Evolutionary conservation across 2,888 invertebrate species (phyloP), one percentile per base, ranked within the genome.

Genomic region (Acrocyrtus sp.): DNA sequence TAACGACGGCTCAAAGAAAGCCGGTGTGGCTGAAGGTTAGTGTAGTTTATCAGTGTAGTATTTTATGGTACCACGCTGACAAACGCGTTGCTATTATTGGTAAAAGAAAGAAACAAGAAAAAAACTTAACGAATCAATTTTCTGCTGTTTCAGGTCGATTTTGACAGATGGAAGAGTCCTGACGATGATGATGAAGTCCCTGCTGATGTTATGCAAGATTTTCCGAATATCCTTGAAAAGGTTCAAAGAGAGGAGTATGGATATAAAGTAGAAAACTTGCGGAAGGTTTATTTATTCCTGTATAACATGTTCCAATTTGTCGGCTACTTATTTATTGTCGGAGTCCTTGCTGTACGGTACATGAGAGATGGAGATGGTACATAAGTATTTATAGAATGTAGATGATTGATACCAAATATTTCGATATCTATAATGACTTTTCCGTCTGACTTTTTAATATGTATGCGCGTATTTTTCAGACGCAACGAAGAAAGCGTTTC

Each of bases 261-360:
- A 3, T 82, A 82, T 61, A 80, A 80, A 75, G 79, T 80, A 91
- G 84, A 92, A 91, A 83, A 80, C 51, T 86, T 90, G 48, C 91
- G 90, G 82, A 93, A 92, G 82, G 92, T 93, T 0, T 97, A 96
- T 84, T 86, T 97, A 74, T 88, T 93, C 53, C 85, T 95, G 63
- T 97, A 96, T 87, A 97, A 96, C 84, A 85, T 96, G 78, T 92
- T 92, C 83, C 96, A 96, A 88, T 93, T 93, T 83, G 88, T 95
- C 68, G 95, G 95, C 3, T 96, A 90, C 84, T 86, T 89, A 57
- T 96, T 94, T 82, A 87, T 96, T 3, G 83, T 93, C 21, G 83
- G 87, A 0, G 91, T 93, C 2, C 89, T 96, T 85, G 86, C 86
- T 0, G 88, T 93, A n/a, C 87, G 91, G 51, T 94, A 92, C 83